Base-by-base conservation (phyloP, 2,797 vertebrate species). In the Gambelia wislizenii region DNA sequence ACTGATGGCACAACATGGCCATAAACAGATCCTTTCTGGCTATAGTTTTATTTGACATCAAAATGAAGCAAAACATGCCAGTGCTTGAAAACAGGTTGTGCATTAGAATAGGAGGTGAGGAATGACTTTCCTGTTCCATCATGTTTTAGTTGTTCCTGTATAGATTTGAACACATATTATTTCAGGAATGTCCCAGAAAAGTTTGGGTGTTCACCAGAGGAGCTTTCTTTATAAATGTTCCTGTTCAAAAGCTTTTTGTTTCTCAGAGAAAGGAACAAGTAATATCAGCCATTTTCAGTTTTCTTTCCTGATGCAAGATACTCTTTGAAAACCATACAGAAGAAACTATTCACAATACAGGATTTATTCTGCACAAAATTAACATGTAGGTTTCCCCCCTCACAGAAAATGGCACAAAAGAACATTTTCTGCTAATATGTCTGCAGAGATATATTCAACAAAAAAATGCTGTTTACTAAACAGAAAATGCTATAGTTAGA, bases 1-100 rank as follows among this genome's bases (percentile, higher is more conserved):
- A 0, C 70, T 92, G 64, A 85, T 81, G 84, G 25, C 33, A 69
- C 49, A 47, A 39, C 69, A 89, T 44, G 74, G 59, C 36, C 52
- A 64, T 76, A 44, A 85, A 76, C 16, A 44, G 8, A 30, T 25
- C 33, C 30, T 27, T 52, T 52, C 33, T 78, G 13, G 39, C 61
- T 67, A 52, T 20, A 78, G 14, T 86, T 47, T 49, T 44, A n/a
- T 49, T 22, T 75, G 61, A 33, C 12, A 77, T 49, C 52, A 85
- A 52, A 3, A 59, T 16, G 56, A 25, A 74, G 2, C 25, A 44
- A 83, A 39, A 54, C 33, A 79, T n/a, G 52, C 22, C 54, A n/a
- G 52, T 56, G 2, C 2, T 85, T 56, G n/a, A 74, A 56, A 74
- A 85, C 16, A 54, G 83, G 30, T 14, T 18, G 14, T 59, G 3